Base-by-base conservation (phyloP, 2,888 invertebrate genomes). In the Mycalesis mineus region DNA sequence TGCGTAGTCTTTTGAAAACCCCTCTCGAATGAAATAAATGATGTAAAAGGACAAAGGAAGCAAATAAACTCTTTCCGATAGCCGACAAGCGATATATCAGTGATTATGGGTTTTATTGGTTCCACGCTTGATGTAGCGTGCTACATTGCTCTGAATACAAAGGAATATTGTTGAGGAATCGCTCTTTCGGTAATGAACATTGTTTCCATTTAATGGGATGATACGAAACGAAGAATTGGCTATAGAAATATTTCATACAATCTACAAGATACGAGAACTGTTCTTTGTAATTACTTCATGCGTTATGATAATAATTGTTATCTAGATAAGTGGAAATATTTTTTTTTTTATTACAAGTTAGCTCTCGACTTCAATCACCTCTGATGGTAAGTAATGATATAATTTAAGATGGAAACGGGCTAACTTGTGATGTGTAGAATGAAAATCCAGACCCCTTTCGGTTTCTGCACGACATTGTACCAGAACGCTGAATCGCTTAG, bases 161-260 rank as follows among this genome's bases (percentile, higher is more conserved):
- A 66, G 73, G 67, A 75, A 72, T 75, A 78, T 78, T 73, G 74
- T 70, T 72, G 69, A 72, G 69, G 74, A 78, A 81, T 84, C 80
- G 80, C 74, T 70, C 77, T 78, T 83, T 22, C 80, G 82, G 78
- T 76, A 69, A 68, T 75, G 69, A 75, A 63, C 68, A 57, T 57
- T 57, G 51, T 59, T 59, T 42, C 58, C 47, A 41, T 13, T 47
- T n/a, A 55, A 55, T 31, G 33, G n/a, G n/a, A n/a, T 22, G n/a
- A 41, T 22, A 15, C 31, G 29, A 14, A 33, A 33, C 7, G 13
- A 37, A n/a, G n/a, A n/a, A n/a, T n/a, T n/a, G n/a, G n/a, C n/a
- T n/a, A n/a, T 37, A 2, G 37, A 37, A 13, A n/a, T 37, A 13
- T 4, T 11, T 9, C 1, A 1, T 13, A 37, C n/a, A n/a, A n/a